Conservation (phyloP, 2,113 vertebrate genomes). For the Lepus americanus region DNA sequence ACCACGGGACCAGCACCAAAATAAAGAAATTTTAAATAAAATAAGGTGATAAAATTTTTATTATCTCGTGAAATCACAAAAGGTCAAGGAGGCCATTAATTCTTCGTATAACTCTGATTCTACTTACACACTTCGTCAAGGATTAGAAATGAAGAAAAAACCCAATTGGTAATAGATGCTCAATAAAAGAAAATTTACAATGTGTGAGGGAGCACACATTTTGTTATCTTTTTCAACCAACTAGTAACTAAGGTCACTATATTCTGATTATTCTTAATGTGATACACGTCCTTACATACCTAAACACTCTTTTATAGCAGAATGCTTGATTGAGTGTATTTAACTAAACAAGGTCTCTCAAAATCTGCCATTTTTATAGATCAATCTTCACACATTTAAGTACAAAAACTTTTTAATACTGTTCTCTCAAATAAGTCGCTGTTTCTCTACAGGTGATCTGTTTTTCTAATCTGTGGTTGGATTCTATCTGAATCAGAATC, state of each 20-base stretch:
- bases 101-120: not conserved
- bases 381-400: not conserved
- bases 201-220: not conserved
- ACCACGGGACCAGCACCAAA: too few relatives aligned
- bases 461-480: not conserved
- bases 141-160: conserved; percentile 42
- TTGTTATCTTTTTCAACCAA: not conserved
- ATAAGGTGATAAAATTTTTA: too few relatives aligned
- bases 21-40: too few relatives aligned
- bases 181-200: conserved; percentile 14
- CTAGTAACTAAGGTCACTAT: not conserved
- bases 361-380: not conserved
- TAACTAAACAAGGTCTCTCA: not conserved
- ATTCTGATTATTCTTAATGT: not conserved
- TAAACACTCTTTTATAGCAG: not conserved
- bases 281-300: not conserved
- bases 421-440: not conserved
- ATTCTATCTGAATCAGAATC: not conserved
- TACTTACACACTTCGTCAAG: not conserved
- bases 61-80: not conserved
- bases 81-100: not conserved
- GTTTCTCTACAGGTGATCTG: not conserved
- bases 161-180: not conserved
- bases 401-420: conserved; percentile 6
- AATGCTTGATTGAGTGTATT: not conserved